These are phyloP conservation scores for Euwallacea fornicatus DNA, from an alignment of 1,140 invertebrate genomes.

Conservation along the genomic window DNA sequence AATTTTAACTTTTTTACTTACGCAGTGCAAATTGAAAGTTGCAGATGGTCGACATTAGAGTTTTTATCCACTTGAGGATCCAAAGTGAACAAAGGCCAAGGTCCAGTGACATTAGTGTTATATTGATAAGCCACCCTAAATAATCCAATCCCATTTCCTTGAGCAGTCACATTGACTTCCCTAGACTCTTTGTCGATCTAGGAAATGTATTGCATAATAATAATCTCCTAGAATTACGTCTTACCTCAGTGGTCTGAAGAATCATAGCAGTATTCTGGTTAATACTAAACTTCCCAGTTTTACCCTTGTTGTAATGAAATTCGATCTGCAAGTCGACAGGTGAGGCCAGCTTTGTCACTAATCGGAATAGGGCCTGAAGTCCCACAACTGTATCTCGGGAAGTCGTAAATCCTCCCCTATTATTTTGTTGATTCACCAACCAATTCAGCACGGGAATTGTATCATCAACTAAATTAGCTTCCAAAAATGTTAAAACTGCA, in stretches of 20 bases:
- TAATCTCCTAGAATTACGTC: neutral
- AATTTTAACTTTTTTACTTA: constrained; percentile 51
- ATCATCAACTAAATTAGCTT: constrained; percentile 60
- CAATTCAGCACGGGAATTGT: constrained; percentile 65
- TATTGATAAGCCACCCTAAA: constrained; percentile 83
- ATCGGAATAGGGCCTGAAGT: constrained; percentile 65
- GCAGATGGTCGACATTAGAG: constrained; percentile 79
- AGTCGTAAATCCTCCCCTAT: constrained; percentile 75
- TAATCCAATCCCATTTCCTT: constrained; percentile 80
- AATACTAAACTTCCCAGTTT: constrained; percentile 46
- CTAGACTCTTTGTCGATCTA: constrained; percentile 45
- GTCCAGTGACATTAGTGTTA: constrained; percentile 85
- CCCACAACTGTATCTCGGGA: constrained; percentile 71
- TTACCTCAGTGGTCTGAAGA: constrained; percentile 54
- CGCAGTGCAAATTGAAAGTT: constrained; percentile 85
- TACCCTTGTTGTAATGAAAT: constrained; percentile 48
- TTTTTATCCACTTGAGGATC: constrained; percentile 87
- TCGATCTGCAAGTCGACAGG: constrained; percentile 51
- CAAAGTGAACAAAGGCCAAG: constrained; percentile 85
- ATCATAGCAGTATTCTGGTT: constrained; percentile 55
- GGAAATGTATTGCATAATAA: constrained; percentile 5
- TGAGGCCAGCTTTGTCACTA: constrained; percentile 54
- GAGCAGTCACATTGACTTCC: constrained; percentile 59
- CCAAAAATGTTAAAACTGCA: constrained; percentile 65
- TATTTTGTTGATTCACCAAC: constrained; percentile 75